A percentile compares a stretch with the other conserved stretches of the same genome.
These are phyloP conservation scores for Ecdyonurus torrentis DNA, from an alignment of 2,888 invertebrate genomes.

Conservation along the genomic window DNA sequence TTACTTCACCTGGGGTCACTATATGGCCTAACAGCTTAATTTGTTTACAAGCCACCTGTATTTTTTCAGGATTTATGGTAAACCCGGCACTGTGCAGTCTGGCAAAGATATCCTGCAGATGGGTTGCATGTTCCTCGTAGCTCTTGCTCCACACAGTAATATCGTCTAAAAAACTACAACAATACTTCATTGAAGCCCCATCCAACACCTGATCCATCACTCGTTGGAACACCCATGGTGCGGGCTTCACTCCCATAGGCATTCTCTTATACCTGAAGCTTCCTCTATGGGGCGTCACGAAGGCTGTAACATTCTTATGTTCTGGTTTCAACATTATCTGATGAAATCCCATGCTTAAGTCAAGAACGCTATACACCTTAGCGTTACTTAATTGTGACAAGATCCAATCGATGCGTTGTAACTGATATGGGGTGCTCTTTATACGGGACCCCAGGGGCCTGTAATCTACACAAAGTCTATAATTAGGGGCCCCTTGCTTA, in stretches of 20 bases:
- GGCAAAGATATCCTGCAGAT: not conserved
- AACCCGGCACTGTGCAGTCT: not conserved
- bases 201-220: not conserved
- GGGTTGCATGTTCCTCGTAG: not conserved
- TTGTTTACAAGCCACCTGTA: not conserved
- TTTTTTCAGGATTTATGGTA: not conserved
- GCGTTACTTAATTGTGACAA: not conserved
- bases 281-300: not conserved
- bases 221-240: not conserved
- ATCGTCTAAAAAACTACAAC: not conserved
- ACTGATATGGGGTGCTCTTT: not conserved
- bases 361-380: not conserved
- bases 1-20: not conserved
- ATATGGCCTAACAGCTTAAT: not conserved
- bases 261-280: not conserved
- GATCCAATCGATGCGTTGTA: not conserved
- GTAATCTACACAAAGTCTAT: not conserved
- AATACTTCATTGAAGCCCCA: not conserved
- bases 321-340: not conserved
- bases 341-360: not conserved
- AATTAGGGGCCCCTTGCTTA: not conserved
- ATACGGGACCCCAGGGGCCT: not conserved
- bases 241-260: not conserved
- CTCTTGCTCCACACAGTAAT: not conserved
- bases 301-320: not conserved